phyloP scores from a whole-genome alignment of 92 coral and sea anemone species.

The Umimayanthus chanpuru region DNA sequence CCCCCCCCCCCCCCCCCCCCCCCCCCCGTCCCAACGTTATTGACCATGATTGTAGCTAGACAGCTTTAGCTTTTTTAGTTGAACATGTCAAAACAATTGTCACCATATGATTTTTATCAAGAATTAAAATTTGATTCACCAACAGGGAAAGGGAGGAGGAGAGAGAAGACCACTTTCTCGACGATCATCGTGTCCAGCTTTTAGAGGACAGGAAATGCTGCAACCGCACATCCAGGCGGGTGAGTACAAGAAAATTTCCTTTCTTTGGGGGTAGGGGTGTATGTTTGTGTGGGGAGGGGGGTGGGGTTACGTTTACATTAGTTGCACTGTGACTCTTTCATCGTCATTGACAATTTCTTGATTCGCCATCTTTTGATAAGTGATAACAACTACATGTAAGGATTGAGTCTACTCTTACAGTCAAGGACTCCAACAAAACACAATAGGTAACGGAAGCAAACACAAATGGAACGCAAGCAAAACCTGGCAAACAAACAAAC shows the following conservation, averaged over 20 bases:
- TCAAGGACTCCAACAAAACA: too few relatives aligned
- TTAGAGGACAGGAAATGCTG: slow-evolving; percentile 74
- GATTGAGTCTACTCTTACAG: too few relatives aligned
- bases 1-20: too few relatives aligned
- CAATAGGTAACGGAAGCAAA: too few relatives aligned
- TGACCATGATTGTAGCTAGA: too few relatives aligned
- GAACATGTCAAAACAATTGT: too few relatives aligned
- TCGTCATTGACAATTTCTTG: neutral
- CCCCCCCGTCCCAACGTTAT: too few relatives aligned
- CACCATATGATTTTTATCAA: neutral
- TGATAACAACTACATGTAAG: too few relatives aligned
- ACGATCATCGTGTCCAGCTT: slow-evolving; percentile 89
- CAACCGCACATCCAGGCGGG: slow-evolving; percentile 74
- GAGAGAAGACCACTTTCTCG: slow-evolving; percentile 63
- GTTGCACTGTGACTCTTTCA: neutral
- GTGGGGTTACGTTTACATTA: neutral
- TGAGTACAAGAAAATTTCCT: slow-evolving; percentile 14
- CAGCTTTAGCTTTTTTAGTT: too few relatives aligned
- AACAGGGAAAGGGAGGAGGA: slow-evolving; percentile 64
- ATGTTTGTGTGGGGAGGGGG: neutral
- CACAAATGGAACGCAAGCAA: too few relatives aligned
- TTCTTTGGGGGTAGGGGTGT: neutral
- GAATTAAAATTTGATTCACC: neutral
- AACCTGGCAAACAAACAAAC: too few relatives aligned
- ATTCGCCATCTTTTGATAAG: too few relatives aligned